phyloP scores from a whole-genome alignment of 2,797 vertebrate genomes.

The Falco rusticolus region DNA sequence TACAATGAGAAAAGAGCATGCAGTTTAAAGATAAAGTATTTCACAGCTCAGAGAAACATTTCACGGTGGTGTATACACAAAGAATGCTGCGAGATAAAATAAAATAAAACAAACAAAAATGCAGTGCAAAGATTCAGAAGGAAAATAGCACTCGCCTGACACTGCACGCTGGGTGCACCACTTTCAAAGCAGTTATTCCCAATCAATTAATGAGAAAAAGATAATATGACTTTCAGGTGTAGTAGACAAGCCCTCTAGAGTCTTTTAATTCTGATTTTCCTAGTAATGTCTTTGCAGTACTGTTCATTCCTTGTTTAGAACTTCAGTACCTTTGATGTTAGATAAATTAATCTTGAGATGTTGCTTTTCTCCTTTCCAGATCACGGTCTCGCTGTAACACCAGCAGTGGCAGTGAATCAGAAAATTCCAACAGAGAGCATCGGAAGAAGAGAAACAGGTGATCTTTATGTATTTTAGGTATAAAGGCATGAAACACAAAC shows the following conservation, averaged over 20 bases:
- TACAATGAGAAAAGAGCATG: not conserved
- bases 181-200: not conserved
- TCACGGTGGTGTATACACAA: not conserved
- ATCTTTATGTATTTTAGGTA: not conserved
- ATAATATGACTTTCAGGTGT: not conserved
- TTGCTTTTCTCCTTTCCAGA: slow-evolving; percentile 64
- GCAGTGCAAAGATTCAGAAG: not conserved
- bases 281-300: not conserved
- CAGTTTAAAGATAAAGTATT: not conserved
- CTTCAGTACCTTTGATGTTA: not conserved
- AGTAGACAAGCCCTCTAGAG: not conserved
- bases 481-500: not conserved
- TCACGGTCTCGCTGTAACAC: slow-evolving; percentile 89
- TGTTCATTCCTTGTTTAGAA: not conserved
- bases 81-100: not conserved
- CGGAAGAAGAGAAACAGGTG: slow-evolving; percentile 88
- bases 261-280: not conserved
- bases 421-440: slow-evolving; percentile 85
- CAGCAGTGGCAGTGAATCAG: slow-evolving; percentile 90
- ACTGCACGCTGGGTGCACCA: not conserved
- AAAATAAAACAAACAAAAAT: not conserved
- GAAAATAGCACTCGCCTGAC: not conserved
- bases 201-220: not conserved
- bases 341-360: not conserved
- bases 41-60: not conserved